Evolutionary conservation across 2,113 vertebrate species (phyloP).

Genomic region (Nannobrachium achirus): DNA sequence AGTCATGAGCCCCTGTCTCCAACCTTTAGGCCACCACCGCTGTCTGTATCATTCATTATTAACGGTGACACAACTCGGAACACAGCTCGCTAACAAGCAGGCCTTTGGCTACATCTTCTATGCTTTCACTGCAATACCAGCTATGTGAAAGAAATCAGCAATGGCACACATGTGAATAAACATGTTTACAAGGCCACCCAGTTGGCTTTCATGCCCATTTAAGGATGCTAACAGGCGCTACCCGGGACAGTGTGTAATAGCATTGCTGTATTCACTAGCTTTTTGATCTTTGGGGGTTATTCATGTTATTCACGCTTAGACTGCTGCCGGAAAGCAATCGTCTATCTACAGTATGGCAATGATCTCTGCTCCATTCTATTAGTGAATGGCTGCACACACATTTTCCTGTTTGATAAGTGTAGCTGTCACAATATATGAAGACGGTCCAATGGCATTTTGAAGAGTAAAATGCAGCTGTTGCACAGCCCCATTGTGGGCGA

Average conservation of each 20-base stretch:
- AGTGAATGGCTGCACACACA: conserved; percentile 15
- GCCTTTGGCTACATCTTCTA: not conserved
- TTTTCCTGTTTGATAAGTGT: no score
- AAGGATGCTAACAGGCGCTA: conserved; percentile 16
- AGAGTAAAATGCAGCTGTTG: no score
- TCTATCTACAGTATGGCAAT: conserved; percentile 1
- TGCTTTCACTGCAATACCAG: conserved; percentile 10
- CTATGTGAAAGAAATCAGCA: conserved; percentile 6
- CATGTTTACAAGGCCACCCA: conserved; percentile 16
- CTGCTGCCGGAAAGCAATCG: not conserved
- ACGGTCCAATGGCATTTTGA: no score
- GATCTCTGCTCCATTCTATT: conserved; percentile 22
- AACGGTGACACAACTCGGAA: conserved; percentile 27
- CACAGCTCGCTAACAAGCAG: conserved; percentile 28
- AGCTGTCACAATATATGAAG: no score
- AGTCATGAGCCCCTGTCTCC: no score
- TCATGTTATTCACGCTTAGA: conserved; percentile 10
- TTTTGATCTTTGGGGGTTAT: not conserved
- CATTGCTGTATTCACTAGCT: no score
- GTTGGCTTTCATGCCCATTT: conserved; percentile 2
- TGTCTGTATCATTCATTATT: conserved; percentile 15
- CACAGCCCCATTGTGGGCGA: no score
- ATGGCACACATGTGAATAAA: conserved; percentile 13
- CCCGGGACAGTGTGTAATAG: no score
- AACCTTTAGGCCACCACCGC: not conserved